These are phyloP conservation scores for Takifugu flavidus DNA, from an alignment of 2,113 vertebrate genomes.

Conservation along the genomic window DNA sequence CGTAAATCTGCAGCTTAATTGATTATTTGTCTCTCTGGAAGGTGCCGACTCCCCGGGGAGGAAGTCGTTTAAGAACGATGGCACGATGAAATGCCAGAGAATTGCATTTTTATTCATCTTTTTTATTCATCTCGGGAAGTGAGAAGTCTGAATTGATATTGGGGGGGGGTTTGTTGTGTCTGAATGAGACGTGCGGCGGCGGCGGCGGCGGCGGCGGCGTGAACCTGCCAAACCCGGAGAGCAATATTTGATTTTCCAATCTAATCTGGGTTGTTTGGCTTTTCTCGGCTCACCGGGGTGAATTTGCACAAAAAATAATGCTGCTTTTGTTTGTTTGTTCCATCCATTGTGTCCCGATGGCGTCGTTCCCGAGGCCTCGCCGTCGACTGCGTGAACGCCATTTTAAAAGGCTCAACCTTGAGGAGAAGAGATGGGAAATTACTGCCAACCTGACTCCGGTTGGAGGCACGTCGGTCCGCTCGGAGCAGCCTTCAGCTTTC, in stretches of 20 bases:
- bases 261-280: constrained; percentile 41
- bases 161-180: constrained; percentile 48
- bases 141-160: constrained; percentile 66
- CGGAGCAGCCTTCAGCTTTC: constrained; percentile 1
- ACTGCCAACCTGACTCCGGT: constrained; percentile 16
- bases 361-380: constrained; percentile 5
- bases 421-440: constrained; percentile 14
- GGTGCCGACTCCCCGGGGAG: constrained; percentile 70
- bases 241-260: constrained; percentile 39
- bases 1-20: constrained; percentile 79
- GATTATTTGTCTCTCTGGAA: constrained; percentile 82
- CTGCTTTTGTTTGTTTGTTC: constrained; percentile 4
- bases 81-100: constrained; percentile 82
- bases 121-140: constrained; percentile 4
- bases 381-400: constrained; percentile 9
- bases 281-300: constrained; percentile 17
- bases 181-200: constrained; percentile 19
- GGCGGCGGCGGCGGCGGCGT: constrained; percentile 15
- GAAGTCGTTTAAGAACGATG: constrained; percentile 89
- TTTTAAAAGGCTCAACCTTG: constrained; percentile 27
- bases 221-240: constrained; percentile 21
- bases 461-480: constrained; percentile 26
- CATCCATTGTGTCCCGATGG: no score
- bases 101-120: constrained; percentile 69
- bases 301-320: constrained; percentile 25